Evolutionary conservation across 2,888 invertebrate genomes (phyloP), one percentile per base, ranked within the genome.

Genomic region (Oeneis ivallda): DNA sequence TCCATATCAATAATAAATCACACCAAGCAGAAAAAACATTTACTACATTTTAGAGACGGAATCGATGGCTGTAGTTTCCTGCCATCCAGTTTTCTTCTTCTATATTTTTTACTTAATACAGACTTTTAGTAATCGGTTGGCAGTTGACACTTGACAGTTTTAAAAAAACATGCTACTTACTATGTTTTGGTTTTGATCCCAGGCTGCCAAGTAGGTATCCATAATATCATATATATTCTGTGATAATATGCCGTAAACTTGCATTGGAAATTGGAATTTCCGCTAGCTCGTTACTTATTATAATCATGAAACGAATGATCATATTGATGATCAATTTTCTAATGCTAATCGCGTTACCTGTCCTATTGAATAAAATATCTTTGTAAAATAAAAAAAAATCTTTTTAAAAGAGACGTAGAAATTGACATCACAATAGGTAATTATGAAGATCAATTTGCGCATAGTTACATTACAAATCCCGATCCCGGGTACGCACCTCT

Each of bases 181-280:
- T 49, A 52, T 13, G 50, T 26, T n/a, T 52, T 52, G 26, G 50
- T 26, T n/a, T 52, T 52, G 32, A 52, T 52, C 13, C 6, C 8
- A 0, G n/a, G 10, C 50, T 13, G 11, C 13, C 19, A 11, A 8
- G 47, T 47, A n/a, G n/a, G n/a, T n/a, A n/a, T n/a, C n/a, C n/a
- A n/a, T n/a, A n/a, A n/a, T n/a, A n/a, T n/a, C n/a, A n/a, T n/a
- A n/a, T n/a, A n/a, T n/a, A n/a, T n/a, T n/a, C n/a, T n/a, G n/a
- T n/a, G n/a, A n/a, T n/a, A n/a, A n/a, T n/a, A 26, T 7, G 6
- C 26, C 32, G 45, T 45, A 45, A 15, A 15, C 15, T 52, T 32
- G 15, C 37, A 37, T 53, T 53, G 15, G 37, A 37, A 34, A 37
- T 53, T 53, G 15, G 37, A 37, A 34, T 15, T 53, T 53, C 53